Base-by-base conservation (phyloP, 2,888 invertebrate species). In the Globia sparganii region DNA sequence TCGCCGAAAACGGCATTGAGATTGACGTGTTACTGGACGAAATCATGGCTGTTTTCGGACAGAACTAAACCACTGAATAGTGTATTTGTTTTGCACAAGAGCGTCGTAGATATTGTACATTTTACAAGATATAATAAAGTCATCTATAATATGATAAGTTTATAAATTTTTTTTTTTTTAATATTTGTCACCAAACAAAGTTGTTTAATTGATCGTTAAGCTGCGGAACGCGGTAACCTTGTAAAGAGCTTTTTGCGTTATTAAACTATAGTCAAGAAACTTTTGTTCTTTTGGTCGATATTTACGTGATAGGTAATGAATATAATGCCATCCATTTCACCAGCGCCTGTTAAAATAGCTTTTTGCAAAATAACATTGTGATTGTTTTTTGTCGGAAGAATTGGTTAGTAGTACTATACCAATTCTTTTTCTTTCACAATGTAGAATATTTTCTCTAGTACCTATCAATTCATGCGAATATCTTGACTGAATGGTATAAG, bases 1-100 rank as follows among this genome's bases (percentile, higher is more conserved):
- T 96, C 3, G 80, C 78, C 0, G 92, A 91, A 0, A 90, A 96
- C 71, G 96, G 96, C 3, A 92, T 96, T 62, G 90, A 94, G 2
- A 15, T 94, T 0, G 53, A 80, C 0, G 76, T 86, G 0, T 53
- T 95, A 0, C 34, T 94, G 3, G 78, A 90, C 0, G 91, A 94
- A 81, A 53, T 95, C 4, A 13, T 90, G 0, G 95, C 95, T n/a
- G 43, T 95, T 31, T 94, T 95, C 56, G 95, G 95, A 34, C 94
- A 94, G 79, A 91, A 91, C 78, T 89, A 87, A 89, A 65, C 5
- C 13, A 69, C 28, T 31, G 4, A 58, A 70, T 72, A 62, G 40
- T 40, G 9, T 6, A 46, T 25, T 13, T 28, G 37, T 82, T 69
- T 72, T 46, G 49, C 49, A 49, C 56, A 25, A 65, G 59, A 37